Conservation (phyloP, 2,888 invertebrate genomes). For the Alsophila aescularia region DNA sequence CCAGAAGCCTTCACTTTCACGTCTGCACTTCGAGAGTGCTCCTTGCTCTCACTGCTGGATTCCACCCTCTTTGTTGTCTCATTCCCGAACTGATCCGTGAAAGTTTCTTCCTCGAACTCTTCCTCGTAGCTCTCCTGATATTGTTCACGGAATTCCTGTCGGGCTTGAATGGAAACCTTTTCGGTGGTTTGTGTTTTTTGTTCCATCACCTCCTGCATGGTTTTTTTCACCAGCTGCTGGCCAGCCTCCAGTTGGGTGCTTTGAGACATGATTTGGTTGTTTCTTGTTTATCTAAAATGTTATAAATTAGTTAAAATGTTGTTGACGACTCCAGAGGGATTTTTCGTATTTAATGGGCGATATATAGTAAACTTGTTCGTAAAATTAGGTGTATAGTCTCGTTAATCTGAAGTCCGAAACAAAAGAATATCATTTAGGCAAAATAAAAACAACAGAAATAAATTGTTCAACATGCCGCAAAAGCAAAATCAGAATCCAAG, state of each 20-base stretch:
- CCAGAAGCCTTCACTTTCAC: conserved; percentile 79
- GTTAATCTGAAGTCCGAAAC: conserved; percentile 22
- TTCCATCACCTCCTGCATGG: conserved; percentile 77
- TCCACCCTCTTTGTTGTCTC: conserved; percentile 75
- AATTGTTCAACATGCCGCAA: conserved; percentile 57
- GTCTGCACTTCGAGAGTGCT: conserved; percentile 78
- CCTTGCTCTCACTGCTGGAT: conserved; percentile 79
- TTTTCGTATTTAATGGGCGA: neutral
- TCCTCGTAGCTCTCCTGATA: conserved; percentile 80
- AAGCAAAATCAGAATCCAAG: conserved; percentile 55
- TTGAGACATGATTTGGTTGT: conserved; percentile 71
- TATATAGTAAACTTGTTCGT: conserved; percentile 10
- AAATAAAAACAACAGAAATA: conserved; percentile 43
- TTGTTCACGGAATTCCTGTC: conserved; percentile 79
- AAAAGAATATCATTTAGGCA: conserved; percentile 30
- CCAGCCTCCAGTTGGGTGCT: conserved; percentile 71
- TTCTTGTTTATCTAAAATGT: conserved; percentile 49
- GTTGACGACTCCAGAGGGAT: neutral
- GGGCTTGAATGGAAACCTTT: conserved; percentile 74
- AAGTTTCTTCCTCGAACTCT: conserved; percentile 79
- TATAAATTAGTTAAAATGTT: conserved; percentile 29
- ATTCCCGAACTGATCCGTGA: conserved; percentile 75
- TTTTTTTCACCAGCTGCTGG: conserved; percentile 76
- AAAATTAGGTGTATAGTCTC: conserved; percentile 5
- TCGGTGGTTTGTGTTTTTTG: conserved; percentile 68